These are phyloP conservation scores for Leucania comma DNA, from an alignment of 2,888 invertebrate genomes.

Conservation along the genomic window DNA sequence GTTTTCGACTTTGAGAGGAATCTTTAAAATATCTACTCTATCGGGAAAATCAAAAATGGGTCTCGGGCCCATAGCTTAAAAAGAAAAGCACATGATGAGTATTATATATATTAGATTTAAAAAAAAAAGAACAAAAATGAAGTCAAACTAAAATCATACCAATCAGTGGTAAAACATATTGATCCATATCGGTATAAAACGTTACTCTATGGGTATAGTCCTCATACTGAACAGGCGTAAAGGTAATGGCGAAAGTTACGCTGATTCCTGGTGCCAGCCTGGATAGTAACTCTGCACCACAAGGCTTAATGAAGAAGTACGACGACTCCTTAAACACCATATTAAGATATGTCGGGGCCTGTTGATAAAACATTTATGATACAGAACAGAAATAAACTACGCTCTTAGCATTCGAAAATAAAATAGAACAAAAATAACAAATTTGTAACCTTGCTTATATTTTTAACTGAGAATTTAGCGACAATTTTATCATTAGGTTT, in stretches of 20 bases:
- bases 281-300: constrained; percentile 80
- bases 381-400: constrained; percentile 1
- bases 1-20: constrained; percentile 82
- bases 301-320: constrained; percentile 87
- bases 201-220: constrained; percentile 90
- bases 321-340: constrained; percentile 87
- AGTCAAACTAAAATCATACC: constrained; percentile 77
- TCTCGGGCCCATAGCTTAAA: constrained; percentile 85
- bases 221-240: constrained; percentile 89
- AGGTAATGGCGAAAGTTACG: constrained; percentile 91
- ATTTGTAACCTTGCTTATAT: constrained; percentile 87
- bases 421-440: constrained; percentile 13
- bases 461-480: constrained; percentile 89
- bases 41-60: constrained; percentile 85
- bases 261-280: constrained; percentile 94
- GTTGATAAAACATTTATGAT: constrained; percentile 43
- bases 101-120: too few species aligned
- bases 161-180: constrained; percentile 90
- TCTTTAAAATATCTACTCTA: constrained; percentile 76
- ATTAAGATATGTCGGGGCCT: constrained; percentile 89
- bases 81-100: background rate
- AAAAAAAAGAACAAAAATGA: background rate
- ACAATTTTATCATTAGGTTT: constrained; percentile 86
- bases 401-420: background rate
- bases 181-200: constrained; percentile 89